Evolutionary conservation across 2,797 vertebrate genomes (phyloP).

Genomic region (Diglossa cyanea): DNA sequence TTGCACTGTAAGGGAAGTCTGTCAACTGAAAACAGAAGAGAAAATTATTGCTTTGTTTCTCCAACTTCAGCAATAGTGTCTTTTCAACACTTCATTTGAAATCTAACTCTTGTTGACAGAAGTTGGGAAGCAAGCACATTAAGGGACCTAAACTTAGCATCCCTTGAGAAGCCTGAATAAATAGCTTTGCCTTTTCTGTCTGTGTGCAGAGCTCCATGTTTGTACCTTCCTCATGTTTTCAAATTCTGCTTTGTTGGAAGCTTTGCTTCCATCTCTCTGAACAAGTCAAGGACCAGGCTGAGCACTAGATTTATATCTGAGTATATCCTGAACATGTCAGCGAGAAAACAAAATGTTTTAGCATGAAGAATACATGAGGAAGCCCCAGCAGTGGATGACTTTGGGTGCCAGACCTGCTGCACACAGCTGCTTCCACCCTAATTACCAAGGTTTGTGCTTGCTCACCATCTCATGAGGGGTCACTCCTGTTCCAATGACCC

Average conservation of each 20-base stretch:
- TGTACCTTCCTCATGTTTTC: neutral
- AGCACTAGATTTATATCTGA: neutral
- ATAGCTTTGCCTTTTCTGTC: neutral
- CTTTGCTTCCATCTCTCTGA: neutral
- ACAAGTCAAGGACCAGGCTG: neutral
- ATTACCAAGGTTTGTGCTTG: neutral
- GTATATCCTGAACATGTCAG: neutral
- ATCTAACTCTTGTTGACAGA: neutral
- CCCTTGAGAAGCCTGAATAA: neutral
- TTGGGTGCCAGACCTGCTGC: neutral
- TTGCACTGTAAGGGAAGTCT: neutral
- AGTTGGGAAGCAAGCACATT: neutral
- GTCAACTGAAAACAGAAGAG: neutral
- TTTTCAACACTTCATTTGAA: neutral
- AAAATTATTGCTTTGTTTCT: slow-evolving; percentile 1
- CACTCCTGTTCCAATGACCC: neutral
- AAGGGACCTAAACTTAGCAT: neutral
- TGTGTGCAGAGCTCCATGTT: neutral
- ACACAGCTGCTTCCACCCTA: neutral
- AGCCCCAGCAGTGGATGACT: neutral
- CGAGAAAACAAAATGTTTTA: neutral
- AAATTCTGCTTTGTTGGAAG: neutral
- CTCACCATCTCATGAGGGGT: neutral
- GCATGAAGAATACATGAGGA: neutral
- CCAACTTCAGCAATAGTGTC: neutral